Evolutionary conservation across 92 coral and sea anemone genomes (phyloP), one percentile per base, ranked within the genome.

Genomic region (Palythoa grandis): DNA sequence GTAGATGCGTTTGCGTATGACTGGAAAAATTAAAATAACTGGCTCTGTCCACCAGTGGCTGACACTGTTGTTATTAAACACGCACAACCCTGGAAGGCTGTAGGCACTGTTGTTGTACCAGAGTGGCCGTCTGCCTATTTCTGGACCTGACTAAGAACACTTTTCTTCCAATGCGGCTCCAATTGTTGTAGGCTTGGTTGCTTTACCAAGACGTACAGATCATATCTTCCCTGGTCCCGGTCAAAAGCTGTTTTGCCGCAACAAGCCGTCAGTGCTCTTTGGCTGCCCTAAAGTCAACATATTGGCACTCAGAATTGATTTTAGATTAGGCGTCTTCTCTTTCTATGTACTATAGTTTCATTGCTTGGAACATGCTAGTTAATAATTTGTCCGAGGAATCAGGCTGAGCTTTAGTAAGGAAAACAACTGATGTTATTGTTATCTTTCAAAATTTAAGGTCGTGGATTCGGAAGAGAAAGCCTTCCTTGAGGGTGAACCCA

Each of bases 221-320:
- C 48, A 20, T 50, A 72, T 84, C 63, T 53, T 84, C 82, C 88
- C 88, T 23, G 88, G 88, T 54, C 82, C 88, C 29, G 88, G 88
- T 74, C 52, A 68, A 16, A 69, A 58, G 40, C 77, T 43, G 16
- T 57, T 70, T 6, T 53, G 73, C 53, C 71, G 58, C 72, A 70
- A 84, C 29, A 72, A 84, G 56, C 24, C 58, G 16, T 72, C 79
- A 3, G 70, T 71, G 23, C 71, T 84, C 70, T 76, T 72, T 63
- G 72, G 80, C 37, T 72, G 88, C 74, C 88, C 88, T 47, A 72
- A 73, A 72, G 72, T 84, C 70, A 52, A 43, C 22, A 79, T 84
- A 22, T 24, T 84, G 47, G 88, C 73, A 13, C 66, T 84, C 52
- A 77, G 88, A 16, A 58, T 88, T 9, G 66, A 58, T 67, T 57